Conservation (phyloP, 2,888 invertebrate genomes). For the Corbicula japonica region DNA sequence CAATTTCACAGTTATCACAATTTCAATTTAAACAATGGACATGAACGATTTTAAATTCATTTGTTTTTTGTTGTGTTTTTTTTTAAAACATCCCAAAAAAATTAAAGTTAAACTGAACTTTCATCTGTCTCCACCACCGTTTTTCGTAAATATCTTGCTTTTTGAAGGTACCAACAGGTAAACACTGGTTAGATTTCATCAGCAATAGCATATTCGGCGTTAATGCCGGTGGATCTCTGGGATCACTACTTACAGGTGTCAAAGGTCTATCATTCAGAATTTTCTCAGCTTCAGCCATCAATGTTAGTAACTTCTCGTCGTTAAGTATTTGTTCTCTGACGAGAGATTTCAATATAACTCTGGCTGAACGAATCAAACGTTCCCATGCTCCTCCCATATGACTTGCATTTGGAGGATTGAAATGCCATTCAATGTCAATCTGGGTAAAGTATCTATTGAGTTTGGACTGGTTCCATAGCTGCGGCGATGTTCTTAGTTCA, state of each 20-base stretch:
- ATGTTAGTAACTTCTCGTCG: conserved; percentile 40
- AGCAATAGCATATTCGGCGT: too few species aligned
- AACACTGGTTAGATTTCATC: too few species aligned
- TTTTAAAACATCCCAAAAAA: too few species aligned
- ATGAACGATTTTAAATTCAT: too few species aligned
- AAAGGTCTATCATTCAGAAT: conserved; percentile 39
- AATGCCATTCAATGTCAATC: conserved; percentile 34
- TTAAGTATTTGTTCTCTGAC: conserved; percentile 25
- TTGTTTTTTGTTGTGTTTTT: too few species aligned
- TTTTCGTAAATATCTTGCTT: too few species aligned
- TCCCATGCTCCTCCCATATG: conserved; percentile 49
- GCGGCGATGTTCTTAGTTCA: conserved; percentile 37
- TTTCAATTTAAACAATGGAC: too few species aligned
- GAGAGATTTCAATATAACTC: conserved; percentile 17
- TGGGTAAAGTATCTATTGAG: conserved; percentile 7
- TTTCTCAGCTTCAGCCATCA: conserved; percentile 30
- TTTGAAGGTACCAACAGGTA: too few species aligned
- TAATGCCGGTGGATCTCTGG: too few species aligned
- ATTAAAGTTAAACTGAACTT: too few species aligned
- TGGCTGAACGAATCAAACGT: conserved; percentile 15
- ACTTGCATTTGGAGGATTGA: conserved; percentile 45
- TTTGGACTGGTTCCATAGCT: conserved; percentile 44
- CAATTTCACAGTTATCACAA: too few species aligned
- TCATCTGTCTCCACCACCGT: too few species aligned
- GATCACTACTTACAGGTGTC: conserved; percentile 27